Evolutionary conservation across 2,797 vertebrate genomes (phyloP).

Genomic region (Sebastes variabilis): DNA sequence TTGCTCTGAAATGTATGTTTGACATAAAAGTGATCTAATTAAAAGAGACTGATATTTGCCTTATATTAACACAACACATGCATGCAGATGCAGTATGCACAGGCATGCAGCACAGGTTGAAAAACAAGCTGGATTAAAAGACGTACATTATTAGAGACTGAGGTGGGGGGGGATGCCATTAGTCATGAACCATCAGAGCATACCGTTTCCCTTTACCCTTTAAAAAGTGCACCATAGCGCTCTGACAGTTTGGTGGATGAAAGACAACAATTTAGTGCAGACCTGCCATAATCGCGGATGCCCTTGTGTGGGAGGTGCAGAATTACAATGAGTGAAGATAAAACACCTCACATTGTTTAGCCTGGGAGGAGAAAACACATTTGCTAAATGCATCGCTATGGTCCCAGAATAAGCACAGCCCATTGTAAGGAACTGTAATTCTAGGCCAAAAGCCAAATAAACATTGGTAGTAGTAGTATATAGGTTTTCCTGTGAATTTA

Average conservation of each 20-base stretch:
- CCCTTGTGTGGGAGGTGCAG: background rate
- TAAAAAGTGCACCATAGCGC: background rate
- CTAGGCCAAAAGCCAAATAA: background rate
- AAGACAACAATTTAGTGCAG: slow-evolving; percentile 18
- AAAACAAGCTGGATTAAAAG: background rate
- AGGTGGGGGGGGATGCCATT: background rate
- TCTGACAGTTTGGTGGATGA: slow-evolving; percentile 11
- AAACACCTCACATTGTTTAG: background rate
- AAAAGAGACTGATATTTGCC: background rate
- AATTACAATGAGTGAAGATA: slow-evolving; percentile 21
- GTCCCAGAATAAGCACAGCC: background rate
- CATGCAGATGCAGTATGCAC: background rate
- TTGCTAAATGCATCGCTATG: slow-evolving; percentile 8
- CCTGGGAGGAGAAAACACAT: slow-evolving; percentile 7
- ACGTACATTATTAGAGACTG: background rate
- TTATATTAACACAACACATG: background rate
- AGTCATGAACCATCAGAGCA: slow-evolving; percentile 4
- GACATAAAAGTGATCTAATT: background rate
- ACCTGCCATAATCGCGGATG: slow-evolving; percentile 3
- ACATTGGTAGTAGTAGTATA: background rate
- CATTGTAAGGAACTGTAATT: background rate
- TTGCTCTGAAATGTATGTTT: background rate
- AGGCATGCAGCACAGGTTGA: background rate
- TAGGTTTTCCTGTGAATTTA: background rate
- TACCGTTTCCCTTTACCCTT: background rate